These are phyloP conservation scores for Andinoacara biseriatus DNA, from an alignment of 2,113 vertebrate genomes.

Conservation along the genomic window DNA sequence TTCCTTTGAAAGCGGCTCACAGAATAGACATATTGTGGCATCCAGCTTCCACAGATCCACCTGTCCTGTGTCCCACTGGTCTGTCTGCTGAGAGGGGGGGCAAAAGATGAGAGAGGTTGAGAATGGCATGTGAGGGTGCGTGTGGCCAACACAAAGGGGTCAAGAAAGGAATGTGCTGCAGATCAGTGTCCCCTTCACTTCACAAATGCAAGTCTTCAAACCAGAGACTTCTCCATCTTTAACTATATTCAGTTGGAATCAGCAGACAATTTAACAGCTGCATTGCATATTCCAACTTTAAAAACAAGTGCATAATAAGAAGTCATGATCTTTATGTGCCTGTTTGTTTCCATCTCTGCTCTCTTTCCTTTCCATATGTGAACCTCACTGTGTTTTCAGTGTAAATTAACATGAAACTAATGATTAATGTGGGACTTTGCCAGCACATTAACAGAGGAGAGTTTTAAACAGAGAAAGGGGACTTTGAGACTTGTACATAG, in stretches of 20 bases:
- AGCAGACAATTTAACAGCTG: neutral
- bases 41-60: conserved; percentile 51
- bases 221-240: neutral
- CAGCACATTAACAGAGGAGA: neutral
- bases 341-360: neutral
- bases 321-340: neutral
- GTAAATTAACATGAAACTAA: neutral
- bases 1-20: neutral
- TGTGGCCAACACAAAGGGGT: conserved; percentile 62
- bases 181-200: conserved; percentile 30
- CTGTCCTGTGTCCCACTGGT: conserved; percentile 60
- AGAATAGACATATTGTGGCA: conserved; percentile 9
- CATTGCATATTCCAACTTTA: neutral
- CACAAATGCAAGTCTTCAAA: neutral
- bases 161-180: conserved; percentile 71
- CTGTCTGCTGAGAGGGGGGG: conserved; percentile 30
- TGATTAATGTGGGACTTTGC: neutral
- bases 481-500: too few relatives aligned
- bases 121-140: conserved; percentile 69
- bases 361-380: neutral
- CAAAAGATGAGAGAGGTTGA: conserved; percentile 48
- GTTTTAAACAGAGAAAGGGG: neutral
- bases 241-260: neutral
- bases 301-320: neutral
- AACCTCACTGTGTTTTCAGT: neutral